Percentiles rank a stretch among this genome's conserved stretches.
Evolutionary conservation across 92 coral and sea anemone species (phyloP).

Genomic region (Bergia sp.): DNA sequence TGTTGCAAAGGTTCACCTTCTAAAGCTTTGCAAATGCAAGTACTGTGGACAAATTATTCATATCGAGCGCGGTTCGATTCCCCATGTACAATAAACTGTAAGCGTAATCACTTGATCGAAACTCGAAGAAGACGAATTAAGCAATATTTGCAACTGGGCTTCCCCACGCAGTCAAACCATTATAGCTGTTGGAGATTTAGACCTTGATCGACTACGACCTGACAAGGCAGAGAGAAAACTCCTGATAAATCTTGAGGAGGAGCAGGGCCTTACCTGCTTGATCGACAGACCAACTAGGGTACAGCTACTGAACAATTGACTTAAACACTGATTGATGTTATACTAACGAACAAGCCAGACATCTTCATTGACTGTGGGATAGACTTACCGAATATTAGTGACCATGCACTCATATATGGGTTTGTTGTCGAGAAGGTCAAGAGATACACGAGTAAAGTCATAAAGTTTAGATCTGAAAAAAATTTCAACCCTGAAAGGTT

Average conservation of each 20-base stretch:
- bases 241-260: too few relatives aligned
- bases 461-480: conserved; percentile 25
- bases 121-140: conserved; percentile 15
- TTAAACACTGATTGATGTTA: conserved; percentile 26
- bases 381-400: conserved; percentile 34
- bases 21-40: too few relatives aligned
- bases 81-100: too few relatives aligned
- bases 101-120: too few relatives aligned
- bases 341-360: conserved; percentile 27
- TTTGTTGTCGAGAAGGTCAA: conserved; percentile 2
- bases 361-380: conserved; percentile 22
- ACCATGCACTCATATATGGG: conserved; percentile 30
- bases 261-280: conserved; percentile 14
- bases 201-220: too few relatives aligned
- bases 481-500: not conserved
- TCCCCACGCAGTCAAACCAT: too few relatives aligned
- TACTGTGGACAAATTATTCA: too few relatives aligned
- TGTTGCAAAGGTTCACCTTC: too few relatives aligned
- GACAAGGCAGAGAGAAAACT: too few relatives aligned
- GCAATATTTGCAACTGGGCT: not conserved
- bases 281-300: conserved; percentile 32
- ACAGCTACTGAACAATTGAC: conserved; percentile 15
- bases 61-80: too few relatives aligned
- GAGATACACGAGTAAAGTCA: not conserved
- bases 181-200: too few relatives aligned